Base-by-base conservation (phyloP, 92 coral and sea anemone genomes). In the Pocillopora meandrina region DNA sequence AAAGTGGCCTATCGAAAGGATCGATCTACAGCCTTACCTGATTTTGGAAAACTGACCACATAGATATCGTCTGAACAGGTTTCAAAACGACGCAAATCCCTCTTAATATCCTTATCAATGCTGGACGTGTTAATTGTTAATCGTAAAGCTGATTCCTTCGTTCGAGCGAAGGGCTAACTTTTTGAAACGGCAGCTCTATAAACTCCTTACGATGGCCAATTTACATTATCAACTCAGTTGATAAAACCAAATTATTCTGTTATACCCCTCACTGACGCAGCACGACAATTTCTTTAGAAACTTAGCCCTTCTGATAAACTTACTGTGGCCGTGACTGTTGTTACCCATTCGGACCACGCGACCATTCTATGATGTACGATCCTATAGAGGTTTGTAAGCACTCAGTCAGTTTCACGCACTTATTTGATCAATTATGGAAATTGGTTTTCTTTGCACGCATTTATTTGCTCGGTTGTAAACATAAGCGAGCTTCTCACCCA, bases 41-140 rank as follows among this genome's bases (percentile, higher is more conserved):
- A 76, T 20, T 78, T 77, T 31, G 73, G 81, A 79, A 80, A 88
- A 34, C 71, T 88, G 36, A 66, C 88, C 65, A 68, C 74, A 17
- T 64, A 76, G 12, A 88, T 61, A 76, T 88, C 89, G 34, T 80
- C 86, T 10, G 67, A 63, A 1, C 91, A 21, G 49, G 91, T 85
- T 20, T 66, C 64, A 62, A 88, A 88, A 72, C 79, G 79, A 21
- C 60, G 6, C 61, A 82, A 52, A 58, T 82, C 86, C 21, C 72
- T 82, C 13, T 82, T 79, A 71, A 74, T 58, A 62, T 72, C 86
- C 72, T 36, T 42, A 19, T 82, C 78, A 16, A 82, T 62, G 34
- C 31, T 67, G 11, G 79, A 79, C 16, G n/a, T 62, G 19, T 74
- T 71, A 42, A 71, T 59, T 5, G 86, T n/a, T 31, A 82, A 58